Evolutionary conservation across 2,888 invertebrate species (phyloP), one percentile per base, ranked within the genome.

Genomic region (Brachycybe producta): DNA sequence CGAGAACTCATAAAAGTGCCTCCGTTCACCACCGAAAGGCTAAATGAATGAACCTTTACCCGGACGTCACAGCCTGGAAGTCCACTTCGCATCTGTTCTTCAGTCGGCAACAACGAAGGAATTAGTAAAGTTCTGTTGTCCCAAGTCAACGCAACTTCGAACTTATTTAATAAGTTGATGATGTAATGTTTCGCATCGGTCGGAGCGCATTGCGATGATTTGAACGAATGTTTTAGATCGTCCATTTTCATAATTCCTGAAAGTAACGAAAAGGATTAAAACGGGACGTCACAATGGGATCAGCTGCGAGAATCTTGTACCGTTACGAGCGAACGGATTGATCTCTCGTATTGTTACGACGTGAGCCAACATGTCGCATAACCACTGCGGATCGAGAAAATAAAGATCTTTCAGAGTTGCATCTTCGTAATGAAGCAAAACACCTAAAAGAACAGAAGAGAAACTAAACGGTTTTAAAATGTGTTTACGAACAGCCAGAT

Each of bases 321-420:
- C 94, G 52, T 83, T 84, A 57, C 80, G 75, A 0, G 90, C 91
- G 66, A 94, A 94, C 0, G 91, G 91, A 71, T 95, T 95, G 57
- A 95, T 88, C 70, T 95, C 94, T n/a, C 92, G 70, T 19, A 95
- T 88, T 0, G 95, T 92, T 30, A 97, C 90, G 1, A 97, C 92
- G 66, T 91, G 91, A 0, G 97, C 94, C 34, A 98, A 67, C 76
- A 95, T 86, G 66, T 98, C 97, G 68, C 95, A 97, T 36, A 98
- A 74, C 97, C 97, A 98, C 66, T 98, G 97, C 0, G 97, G 95
- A 67, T 94, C 87, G 39, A 98, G 70, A 68, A 98, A 98, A 69
- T 94, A 95, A 44, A 94, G 74, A 69, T 97, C 94, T 63, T 88
- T 84, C 2, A 94, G 70, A 0, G 90, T 87, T 0, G 91, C 88